phyloP scores from a whole-genome alignment of 2,113 vertebrate genomes.

The Hydropotes inermis region DNA sequence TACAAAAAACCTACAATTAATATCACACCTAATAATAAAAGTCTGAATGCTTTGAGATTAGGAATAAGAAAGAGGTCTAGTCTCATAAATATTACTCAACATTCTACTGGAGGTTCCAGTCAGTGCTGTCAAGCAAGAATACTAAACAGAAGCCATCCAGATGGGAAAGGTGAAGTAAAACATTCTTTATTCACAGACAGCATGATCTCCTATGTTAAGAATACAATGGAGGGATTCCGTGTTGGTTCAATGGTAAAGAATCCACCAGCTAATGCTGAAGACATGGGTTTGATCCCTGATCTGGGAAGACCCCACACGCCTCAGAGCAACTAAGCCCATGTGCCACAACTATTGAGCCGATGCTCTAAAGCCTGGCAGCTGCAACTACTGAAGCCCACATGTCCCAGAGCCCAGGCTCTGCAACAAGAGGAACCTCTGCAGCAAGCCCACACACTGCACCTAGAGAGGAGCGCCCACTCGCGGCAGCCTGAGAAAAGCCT shows the following conservation, averaged over 20 bases:
- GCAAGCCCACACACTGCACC: background rate
- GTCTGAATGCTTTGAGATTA: background rate
- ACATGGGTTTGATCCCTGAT: background rate
- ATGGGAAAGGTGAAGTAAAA: background rate
- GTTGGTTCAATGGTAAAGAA: background rate
- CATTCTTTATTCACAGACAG: background rate
- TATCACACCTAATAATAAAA: background rate
- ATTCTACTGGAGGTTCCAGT: background rate
- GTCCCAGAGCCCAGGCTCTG: background rate
- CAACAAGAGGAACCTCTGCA: background rate
- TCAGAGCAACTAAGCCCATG: background rate
- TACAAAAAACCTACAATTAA: background rate
- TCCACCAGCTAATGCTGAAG: background rate
- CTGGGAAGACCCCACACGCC: background rate
- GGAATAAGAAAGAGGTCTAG: background rate
- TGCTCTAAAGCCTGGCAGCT: background rate
- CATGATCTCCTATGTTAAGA: background rate
- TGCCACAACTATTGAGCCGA: background rate
- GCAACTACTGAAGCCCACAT: background rate
- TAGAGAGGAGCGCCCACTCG: background rate
- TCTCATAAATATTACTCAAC: background rate
- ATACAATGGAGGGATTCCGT: background rate
- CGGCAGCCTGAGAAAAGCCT: background rate
- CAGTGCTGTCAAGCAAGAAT: background rate
- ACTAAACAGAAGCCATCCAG: background rate